Base-by-base conservation (phyloP, 35 echinoderm and acorn worm species). In the Holothuria glaberrima region DNA sequence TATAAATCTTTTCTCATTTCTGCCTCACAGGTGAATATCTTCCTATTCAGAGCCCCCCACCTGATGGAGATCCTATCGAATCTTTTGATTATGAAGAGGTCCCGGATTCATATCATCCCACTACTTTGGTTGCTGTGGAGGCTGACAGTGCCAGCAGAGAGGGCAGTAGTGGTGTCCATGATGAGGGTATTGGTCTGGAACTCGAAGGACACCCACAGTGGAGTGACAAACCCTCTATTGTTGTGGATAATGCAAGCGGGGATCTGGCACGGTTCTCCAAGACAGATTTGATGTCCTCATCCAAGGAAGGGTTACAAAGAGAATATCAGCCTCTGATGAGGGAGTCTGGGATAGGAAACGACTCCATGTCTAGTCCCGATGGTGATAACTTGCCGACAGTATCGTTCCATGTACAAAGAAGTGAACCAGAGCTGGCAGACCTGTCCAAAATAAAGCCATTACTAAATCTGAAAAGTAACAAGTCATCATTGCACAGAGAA, bases 161-260 rank as follows among this genome's bases (percentile, higher is more conserved):
- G 27, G 82, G 20, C 16, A 68, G 41, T n/a, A n/a, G n/a, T 20
- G 52, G 56, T 65, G 75, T 85, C 1, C 52, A 69, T 2, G 90
- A 91, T 48, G 90, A 91, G 16, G 90, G 90, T 3, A 91, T 91
- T 26, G 75, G 90, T 74, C 66, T 91, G 82, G 90, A 91, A 50
- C 69, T 91, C 17, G 90, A 91, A 36, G 90, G 83, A 0, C 62
- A 91, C 56, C 90, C 90, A 19, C 54, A 68, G 21, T 84, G 80
- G 80, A 84, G 57, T 36, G 68, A 91, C 30, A 83, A 86, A 59
- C 83, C 90, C 19, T 86, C 90, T 52, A 35, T 82, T 3, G 76
- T 91, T 13, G 90, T 86, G 56, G 90, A 58, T 19, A 77, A 70
- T 70, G 90, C 82, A 21, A 28, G 30, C 1, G 50, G 48, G 10